Conservation (phyloP, 2,888 invertebrate species). For the Heliconius sara region DNA sequence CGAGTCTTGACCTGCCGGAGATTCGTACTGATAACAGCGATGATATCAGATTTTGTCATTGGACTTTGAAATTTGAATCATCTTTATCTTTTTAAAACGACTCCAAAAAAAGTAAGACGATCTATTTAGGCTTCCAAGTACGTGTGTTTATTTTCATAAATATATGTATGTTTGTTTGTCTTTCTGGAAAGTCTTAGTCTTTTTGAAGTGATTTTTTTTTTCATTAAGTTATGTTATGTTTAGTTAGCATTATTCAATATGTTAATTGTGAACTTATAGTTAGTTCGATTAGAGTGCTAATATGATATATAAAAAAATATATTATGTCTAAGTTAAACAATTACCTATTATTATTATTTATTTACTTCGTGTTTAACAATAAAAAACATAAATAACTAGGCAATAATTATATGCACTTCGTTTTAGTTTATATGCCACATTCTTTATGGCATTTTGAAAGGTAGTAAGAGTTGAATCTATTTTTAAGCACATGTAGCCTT, state of each 20-base stretch:
- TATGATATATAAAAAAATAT: too few relatives aligned
- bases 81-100: neutral
- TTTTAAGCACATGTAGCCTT: neutral
- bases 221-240: neutral
- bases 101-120: neutral
- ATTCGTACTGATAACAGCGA: slow-evolving; percentile 3
- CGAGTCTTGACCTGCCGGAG: slow-evolving; percentile 10
- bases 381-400: too few relatives aligned
- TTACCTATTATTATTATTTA: too few relatives aligned
- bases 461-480: slow-evolving; percentile 13
- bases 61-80: neutral
- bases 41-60: slow-evolving; percentile 27
- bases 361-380: too few relatives aligned
- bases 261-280: neutral
- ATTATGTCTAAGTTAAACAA: too few relatives aligned
- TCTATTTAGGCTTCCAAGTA: too few relatives aligned
- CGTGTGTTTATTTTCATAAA: neutral
- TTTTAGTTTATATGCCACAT: neutral
- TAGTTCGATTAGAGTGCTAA: too few relatives aligned
- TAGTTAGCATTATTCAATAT: neutral
- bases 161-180: neutral
- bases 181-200: neutral
- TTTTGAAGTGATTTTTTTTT: neutral
- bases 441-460: neutral
- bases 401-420: neutral